Percentiles rank a stretch among this genome's conserved stretches.
Conservation (phyloP, 1,140 invertebrate genomes). For the Ostrea denselamellosa region DNA sequence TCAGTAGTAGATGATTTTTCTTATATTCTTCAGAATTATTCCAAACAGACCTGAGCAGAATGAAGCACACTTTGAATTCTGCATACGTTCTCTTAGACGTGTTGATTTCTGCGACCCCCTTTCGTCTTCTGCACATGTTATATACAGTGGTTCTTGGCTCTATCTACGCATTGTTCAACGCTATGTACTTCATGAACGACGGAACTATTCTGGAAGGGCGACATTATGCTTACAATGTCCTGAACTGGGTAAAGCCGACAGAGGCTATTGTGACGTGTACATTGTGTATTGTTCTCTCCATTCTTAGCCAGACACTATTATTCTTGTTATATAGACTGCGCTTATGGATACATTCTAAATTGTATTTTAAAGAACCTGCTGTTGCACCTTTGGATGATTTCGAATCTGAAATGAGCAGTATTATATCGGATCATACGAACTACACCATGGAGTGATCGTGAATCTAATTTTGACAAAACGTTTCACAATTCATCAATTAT, state of each 20-base stretch:
- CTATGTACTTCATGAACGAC: conserved; percentile 74
- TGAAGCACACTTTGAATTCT: conserved; percentile 74
- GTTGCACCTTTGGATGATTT: conserved; percentile 46
- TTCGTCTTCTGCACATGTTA: conserved; percentile 75
- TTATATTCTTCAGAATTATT: conserved; percentile 64
- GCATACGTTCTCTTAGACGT: conserved; percentile 73
- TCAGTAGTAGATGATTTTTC: neutral
- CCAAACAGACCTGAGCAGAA: conserved; percentile 65
- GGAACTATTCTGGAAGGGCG: conserved; percentile 69
- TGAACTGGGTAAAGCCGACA: conserved; percentile 74
- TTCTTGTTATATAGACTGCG: conserved; percentile 68
- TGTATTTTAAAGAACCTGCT: conserved; percentile 54
- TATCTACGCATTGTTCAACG: conserved; percentile 75
- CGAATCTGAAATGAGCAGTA: conserved; percentile 71
- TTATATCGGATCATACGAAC: conserved; percentile 60
- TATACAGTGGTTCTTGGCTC: conserved; percentile 72
- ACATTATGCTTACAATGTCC: conserved; percentile 73
- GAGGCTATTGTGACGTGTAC: conserved; percentile 73
- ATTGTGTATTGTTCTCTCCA: conserved; percentile 66
- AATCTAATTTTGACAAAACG: neutral
- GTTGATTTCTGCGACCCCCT: conserved; percentile 70
- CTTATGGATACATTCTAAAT: conserved; percentile 61
- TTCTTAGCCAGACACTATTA: conserved; percentile 67
- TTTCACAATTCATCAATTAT: no score
- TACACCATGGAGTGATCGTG: conserved; percentile 52